These are phyloP conservation scores for Osedax fenrisi DNA, from an alignment of 2,888 invertebrate genomes.

Conservation along the genomic window DNA sequence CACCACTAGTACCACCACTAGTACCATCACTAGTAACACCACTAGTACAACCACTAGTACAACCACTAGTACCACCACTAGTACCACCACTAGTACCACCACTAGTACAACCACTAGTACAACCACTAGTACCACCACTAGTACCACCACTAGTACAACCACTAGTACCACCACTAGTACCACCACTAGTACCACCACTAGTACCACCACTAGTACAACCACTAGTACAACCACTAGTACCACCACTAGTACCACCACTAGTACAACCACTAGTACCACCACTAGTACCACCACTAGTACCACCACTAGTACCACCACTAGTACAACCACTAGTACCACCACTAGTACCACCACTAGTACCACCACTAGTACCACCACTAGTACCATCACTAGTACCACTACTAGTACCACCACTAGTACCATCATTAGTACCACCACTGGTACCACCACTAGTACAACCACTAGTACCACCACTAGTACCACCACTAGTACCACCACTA, in stretches of 20 bases:
- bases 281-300: constrained; percentile 12
- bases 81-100: not conserved
- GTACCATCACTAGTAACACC: not conserved
- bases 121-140: not conserved
- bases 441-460: constrained; percentile 7
- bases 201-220: not conserved
- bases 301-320: constrained; percentile 19
- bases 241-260: not conserved
- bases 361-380: constrained; percentile 23
- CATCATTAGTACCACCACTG: constrained; percentile 17
- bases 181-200: constrained; percentile 13
- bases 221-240: not conserved
- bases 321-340: constrained; percentile 22
- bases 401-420: constrained; percentile 21
- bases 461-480: constrained; percentile 19
- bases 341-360: constrained; percentile 27
- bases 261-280: not conserved
- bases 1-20: too few relatives aligned
- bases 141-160: not conserved
- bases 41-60: not conserved
- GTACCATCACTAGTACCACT: constrained; percentile 27
- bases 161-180: constrained; percentile 1
- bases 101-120: not conserved
- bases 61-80: not conserved
- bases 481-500: constrained; percentile 18